These are phyloP conservation scores for Tauraco hartlaubi DNA, from an alignment of 2,797 vertebrate species.

Conservation along the genomic window DNA sequence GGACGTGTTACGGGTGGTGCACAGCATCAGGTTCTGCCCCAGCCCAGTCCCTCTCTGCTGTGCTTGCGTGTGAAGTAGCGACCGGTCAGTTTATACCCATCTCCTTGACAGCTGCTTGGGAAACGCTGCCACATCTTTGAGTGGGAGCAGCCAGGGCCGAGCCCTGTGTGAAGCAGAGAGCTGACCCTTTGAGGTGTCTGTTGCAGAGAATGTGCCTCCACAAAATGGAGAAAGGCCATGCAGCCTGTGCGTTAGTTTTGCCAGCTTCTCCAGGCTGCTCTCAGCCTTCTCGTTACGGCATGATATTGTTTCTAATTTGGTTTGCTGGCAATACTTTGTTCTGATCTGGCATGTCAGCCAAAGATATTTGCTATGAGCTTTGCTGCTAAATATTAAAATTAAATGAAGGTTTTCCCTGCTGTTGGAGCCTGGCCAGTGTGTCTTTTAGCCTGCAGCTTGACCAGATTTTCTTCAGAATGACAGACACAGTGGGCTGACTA, in stretches of 20 bases:
- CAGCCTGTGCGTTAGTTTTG: neutral
- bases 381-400: constrained; percentile 44
- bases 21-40: neutral
- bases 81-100: neutral
- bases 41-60: neutral
- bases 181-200: neutral
- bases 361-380: neutral
- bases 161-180: neutral
- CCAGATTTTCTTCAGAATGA: constrained; percentile 47
- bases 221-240: neutral
- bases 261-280: neutral
- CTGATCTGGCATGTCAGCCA: neutral
- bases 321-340: constrained; percentile 13
- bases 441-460: constrained; percentile 57
- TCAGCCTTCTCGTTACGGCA: neutral
- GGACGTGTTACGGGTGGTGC: neutral
- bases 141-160: neutral
- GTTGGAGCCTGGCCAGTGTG: constrained; percentile 4
- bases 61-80: neutral
- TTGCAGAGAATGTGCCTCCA: neutral
- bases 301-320: neutral
- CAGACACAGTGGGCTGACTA: constrained; percentile 16
- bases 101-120: neutral
- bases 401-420: neutral
- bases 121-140: neutral